Base-by-base conservation (phyloP, 2,888 invertebrate genomes). In the Sinhomidia bicolor region DNA sequence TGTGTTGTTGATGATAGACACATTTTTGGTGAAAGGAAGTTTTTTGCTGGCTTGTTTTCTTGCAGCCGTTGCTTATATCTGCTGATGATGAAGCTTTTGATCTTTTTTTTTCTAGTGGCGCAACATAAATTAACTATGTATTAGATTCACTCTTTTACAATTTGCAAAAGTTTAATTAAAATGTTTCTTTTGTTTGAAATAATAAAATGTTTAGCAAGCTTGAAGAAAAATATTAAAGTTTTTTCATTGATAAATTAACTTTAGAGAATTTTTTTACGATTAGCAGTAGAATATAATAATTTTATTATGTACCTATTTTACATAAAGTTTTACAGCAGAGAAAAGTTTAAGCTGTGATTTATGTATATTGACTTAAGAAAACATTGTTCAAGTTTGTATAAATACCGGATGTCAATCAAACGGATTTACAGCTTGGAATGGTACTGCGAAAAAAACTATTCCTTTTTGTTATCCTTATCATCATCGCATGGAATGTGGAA, bases 51-150 rank as follows among this genome's bases (percentile, higher is more conserved):
- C 62, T n/a, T 6, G 12, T 65, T 14, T 3, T 65, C n/a, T 10
- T 36, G 68, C 36, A 41, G 44, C 71, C 10, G 32, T n/a, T 68
- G 68, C 32, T 65, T 23, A 23, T 60, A 26, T 12, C 7, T 36
- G 20, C 57, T 57, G 57, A 7, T 20, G 2, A 2, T 57, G 14
- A n/a, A n/a, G 54, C 26, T 20, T 68, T 68, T 68, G 36, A 68
- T 68, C 17, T 68, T 29, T 41, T 41, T 36, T 71, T 41, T 41
- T 36, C 44, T 41, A 12, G 41, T 71, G 44, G 36, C 6, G 32
- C 17, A 32, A 36, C 20, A 68, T 62, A 29, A 62, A 62, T 68
- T 68, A 68, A 68, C 36, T 68, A 68, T 68, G 36, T 36, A 68
- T 68, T 68, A 36, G 7, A 29, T 36, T 17, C 14, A 68, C 68